Evolutionary conservation across 2,797 vertebrate genomes (phyloP).

Genomic region (Darevskia mixta): DNA sequence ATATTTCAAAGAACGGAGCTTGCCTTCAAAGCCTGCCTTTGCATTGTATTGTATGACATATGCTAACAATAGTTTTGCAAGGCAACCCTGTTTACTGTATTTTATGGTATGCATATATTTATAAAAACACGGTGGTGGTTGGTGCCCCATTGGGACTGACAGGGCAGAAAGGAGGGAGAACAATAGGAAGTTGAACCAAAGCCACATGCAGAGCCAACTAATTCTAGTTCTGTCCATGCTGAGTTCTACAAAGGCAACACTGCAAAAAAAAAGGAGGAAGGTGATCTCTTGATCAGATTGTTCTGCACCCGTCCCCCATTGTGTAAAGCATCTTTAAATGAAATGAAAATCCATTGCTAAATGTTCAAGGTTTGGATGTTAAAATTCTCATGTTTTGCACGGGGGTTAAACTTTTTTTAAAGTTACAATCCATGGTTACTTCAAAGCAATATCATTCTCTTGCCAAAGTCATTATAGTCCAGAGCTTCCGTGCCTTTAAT

Average conservation of each 20-base stretch:
- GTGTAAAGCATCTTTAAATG: background rate
- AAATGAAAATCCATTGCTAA: background rate
- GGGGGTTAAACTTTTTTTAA: background rate
- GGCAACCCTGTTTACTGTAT: background rate
- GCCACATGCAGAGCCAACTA: no score
- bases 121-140: no score
- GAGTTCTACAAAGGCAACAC: no score
- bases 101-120: background rate
- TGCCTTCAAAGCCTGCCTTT: background rate
- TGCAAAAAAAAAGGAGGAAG: no score
- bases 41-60: no score
- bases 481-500: background rate
- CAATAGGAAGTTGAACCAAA: no score
- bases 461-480: slow-evolving; percentile 18
- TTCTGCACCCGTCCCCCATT: background rate
- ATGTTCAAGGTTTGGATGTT: background rate
- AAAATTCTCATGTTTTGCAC: no score
- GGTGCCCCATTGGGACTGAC: background rate
- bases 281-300: no score
- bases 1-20: background rate
- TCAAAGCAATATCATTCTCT: background rate
- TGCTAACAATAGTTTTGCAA: background rate
- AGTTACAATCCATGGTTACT: background rate
- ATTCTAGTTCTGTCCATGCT: no score
- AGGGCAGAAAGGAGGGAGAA: no score